phyloP scores from a whole-genome alignment of 2,797 vertebrate genomes.

The Sebastes alutus region DNA sequence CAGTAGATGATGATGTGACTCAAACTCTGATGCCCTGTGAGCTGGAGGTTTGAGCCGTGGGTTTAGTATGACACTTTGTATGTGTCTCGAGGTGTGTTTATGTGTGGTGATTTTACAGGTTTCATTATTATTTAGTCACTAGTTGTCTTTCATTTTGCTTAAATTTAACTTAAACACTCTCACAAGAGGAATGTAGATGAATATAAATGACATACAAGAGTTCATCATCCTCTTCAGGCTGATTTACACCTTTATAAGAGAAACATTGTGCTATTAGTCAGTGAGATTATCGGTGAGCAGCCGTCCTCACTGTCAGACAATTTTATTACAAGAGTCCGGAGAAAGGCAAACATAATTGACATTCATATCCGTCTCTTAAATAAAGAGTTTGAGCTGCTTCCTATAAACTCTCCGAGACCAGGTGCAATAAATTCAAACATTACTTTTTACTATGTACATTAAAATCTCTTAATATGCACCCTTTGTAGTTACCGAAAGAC shows the following conservation, averaged over 20 bases:
- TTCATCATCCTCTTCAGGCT: neutral
- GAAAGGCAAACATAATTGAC: neutral
- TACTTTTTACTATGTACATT: neutral
- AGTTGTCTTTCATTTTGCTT: neutral
- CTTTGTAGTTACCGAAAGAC: neutral
- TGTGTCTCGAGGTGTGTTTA: neutral
- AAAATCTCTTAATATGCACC: neutral
- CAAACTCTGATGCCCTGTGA: neutral
- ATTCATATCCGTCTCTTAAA: too few relatives aligned
- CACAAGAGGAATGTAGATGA: neutral
- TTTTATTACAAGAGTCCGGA: neutral
- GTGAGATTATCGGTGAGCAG: neutral
- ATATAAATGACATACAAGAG: neutral
- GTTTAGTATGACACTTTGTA: neutral
- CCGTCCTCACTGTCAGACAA: neutral
- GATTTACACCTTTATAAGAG: neutral
- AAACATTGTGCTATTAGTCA: neutral
- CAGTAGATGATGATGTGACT: constrained; percentile 23
- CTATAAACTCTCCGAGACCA: neutral
- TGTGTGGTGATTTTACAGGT: neutral
- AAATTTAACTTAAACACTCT: neutral
- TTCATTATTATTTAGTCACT: neutral
- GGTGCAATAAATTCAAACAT: neutral
- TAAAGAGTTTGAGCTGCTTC: neutral
- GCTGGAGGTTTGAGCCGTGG: neutral